Evolutionary conservation across 2,113 vertebrate genomes (phyloP), one percentile per base, ranked within the genome.

Genomic region (Copsychus sechellarum): DNA sequence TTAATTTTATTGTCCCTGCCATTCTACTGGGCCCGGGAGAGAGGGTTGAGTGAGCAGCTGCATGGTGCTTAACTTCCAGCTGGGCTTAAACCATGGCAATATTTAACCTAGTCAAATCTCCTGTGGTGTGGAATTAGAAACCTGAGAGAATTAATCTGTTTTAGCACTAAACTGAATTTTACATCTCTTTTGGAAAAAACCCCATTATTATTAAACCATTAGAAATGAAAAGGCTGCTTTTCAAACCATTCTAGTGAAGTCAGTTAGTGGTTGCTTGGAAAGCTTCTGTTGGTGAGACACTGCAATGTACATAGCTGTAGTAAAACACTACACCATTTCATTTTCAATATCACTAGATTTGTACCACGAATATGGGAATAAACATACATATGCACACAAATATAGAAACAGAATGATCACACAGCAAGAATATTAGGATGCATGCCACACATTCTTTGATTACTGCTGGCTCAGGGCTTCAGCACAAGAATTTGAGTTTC

Each of bases 381-480:
- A 36, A 56, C 20, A 13, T 48, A 48, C 33, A 60, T 71, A 71
- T 71, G 53, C 36, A 66, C 42, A 58, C 80, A 88, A 90, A 73
- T 51, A 79, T 0, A 91, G 61, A 86, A 84, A 24, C 48, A 91
- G 43, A 57, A 51, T 86, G 67, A 91, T 88, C 16, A 12, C 36
- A 69, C 24, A 61, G 69, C 53, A 71, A 67, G 54, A 62, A 13
- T 62, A 81, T 94, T 90, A 67, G 81, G 73, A 95, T 96, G 84
- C 78, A 45, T 70, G 57, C 51, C 91, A 66, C 13, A 8, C 64
- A 33, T 57, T 38, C 74, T 97, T 95, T 97, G 81, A 86, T 94
- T 92, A 90, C 69, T 93, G 74, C 43, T 95, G 86, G 80, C 81
- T 83, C 62, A 95, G 19, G 19, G n/a, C 23, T 96, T 61, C 60